Base-by-base conservation (phyloP, 2,888 invertebrate genomes). In the Callyntrura sp. region DNA sequence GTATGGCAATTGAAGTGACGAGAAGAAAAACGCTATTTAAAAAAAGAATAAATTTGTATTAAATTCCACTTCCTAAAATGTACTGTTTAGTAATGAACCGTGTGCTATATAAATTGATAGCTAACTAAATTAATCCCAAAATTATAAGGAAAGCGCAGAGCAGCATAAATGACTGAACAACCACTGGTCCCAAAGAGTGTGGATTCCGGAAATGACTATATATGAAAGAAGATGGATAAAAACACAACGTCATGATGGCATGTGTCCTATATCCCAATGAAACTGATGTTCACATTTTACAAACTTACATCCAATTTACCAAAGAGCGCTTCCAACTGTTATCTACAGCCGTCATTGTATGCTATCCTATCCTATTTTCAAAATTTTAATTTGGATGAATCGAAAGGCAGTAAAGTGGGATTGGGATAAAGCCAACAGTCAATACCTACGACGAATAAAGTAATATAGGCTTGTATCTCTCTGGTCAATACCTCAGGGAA, bases 181-280 rank as follows among this genome's bases (percentile, higher is more conserved):
- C 88, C 0, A 93, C 91, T 0, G 92, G 85, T 9, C 76, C 86
- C 17, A 92, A 70, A 9, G 83, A 57, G 62, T 91, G 84, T 0
- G 92, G 86, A 60, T 92, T 93, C 28, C 93, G 90, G 48, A 93
- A 92, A 43, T 90, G 90, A 9, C 93, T 93, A 51, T 9, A 51
- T 93, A 51, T 9, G 35, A 35, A 2, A 68, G 25, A 14, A 60
- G 6, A 68, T 28, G 43, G 25, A 14, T 73, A 25, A 65, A 9
- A 62, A 62, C 9, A 17, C 20, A 14, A 17, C 60, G 4, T 9
- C 20, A 17, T 60, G 20, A 60, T 11, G 6, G 11, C 14, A 60
- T 14, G 5, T 17, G 60, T 14, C 4, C 5, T 17, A 17, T 60
- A 17, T 14, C 20, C 4, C 60, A 60, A 17, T 17, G 20, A 62